phyloP scores from a whole-genome alignment of 2,113 vertebrate species.

The Eubucco bourcierii region DNA sequence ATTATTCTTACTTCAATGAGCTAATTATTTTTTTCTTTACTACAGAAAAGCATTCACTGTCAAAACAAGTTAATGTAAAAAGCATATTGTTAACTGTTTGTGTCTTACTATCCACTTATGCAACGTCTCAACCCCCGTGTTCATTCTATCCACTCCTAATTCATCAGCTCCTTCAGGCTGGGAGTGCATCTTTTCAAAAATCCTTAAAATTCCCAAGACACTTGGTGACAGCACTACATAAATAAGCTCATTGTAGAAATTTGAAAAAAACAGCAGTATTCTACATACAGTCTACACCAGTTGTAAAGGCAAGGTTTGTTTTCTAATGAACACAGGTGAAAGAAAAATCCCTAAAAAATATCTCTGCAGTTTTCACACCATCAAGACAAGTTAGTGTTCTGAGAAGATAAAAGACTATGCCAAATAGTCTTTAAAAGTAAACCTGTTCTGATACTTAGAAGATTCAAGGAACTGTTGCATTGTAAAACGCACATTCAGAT shows the following conservation, averaged over 20 bases:
- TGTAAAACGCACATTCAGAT: background rate
- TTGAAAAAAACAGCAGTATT: background rate
- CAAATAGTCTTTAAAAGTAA: background rate
- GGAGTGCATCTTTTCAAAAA: background rate
- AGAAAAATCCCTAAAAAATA: background rate
- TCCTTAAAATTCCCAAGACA: background rate
- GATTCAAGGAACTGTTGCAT: background rate
- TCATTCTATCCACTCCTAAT: background rate
- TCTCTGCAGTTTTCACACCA: background rate
- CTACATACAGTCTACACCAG: background rate
- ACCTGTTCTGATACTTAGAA: background rate
- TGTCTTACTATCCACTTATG: background rate
- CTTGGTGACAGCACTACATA: background rate
- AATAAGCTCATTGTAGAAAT: background rate
- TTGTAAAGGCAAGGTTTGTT: background rate
- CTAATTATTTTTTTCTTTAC: background rate
- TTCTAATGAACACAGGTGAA: background rate
- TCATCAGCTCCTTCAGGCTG: background rate
- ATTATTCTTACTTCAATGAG: background rate
- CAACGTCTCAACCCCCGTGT: background rate
- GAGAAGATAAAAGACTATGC: background rate
- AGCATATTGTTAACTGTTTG: background rate
- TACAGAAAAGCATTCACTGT: background rate
- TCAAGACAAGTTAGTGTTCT: background rate
- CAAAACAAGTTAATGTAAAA: background rate